Evolutionary conservation across 2,113 vertebrate genomes (phyloP).

Genomic region (Crypturellus undulatus): DNA sequence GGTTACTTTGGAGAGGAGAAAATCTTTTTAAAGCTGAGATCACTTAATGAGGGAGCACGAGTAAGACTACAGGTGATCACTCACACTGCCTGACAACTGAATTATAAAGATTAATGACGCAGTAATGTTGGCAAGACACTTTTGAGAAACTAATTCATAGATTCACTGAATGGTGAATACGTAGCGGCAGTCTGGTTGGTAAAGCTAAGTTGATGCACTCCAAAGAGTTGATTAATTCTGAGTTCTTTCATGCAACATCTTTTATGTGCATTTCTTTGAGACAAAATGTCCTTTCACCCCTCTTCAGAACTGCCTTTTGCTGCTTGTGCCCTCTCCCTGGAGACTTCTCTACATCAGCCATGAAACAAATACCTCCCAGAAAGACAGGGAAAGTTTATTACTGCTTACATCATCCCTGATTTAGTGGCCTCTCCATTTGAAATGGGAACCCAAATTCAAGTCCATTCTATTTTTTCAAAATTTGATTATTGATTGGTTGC

Average conservation of each 20-base stretch:
- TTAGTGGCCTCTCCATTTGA: not conserved
- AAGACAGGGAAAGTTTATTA: not conserved
- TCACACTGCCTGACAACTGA: conserved; percentile 36
- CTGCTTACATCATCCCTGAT: not conserved
- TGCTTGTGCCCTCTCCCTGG: not conserved
- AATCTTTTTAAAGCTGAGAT: not conserved
- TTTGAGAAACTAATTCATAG: conserved; percentile 29
- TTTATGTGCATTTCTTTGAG: not conserved
- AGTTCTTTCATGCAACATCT: not conserved
- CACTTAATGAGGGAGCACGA: conserved; percentile 39
- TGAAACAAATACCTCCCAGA: not conserved
- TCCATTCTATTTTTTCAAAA: not conserved
- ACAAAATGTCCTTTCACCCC: not conserved
- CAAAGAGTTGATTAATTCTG: conserved; percentile 28
- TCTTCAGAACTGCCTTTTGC: not conserved
- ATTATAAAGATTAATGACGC: conserved; percentile 51
- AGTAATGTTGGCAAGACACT: not conserved
- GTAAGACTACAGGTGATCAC: conserved; percentile 23
- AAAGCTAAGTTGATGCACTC: not conserved
- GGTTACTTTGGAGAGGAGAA: not conserved
- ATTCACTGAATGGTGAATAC: conserved; percentile 8
- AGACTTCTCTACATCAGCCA: not conserved
- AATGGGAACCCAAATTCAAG: not conserved
- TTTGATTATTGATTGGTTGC: not conserved
- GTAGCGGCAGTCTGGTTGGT: conserved; percentile 25